A percentile compares a stretch with the other conserved stretches of the same genome.
These are phyloP conservation scores for Columba guinea DNA, from an alignment of 2,797 vertebrate genomes.

Conservation along the genomic window DNA sequence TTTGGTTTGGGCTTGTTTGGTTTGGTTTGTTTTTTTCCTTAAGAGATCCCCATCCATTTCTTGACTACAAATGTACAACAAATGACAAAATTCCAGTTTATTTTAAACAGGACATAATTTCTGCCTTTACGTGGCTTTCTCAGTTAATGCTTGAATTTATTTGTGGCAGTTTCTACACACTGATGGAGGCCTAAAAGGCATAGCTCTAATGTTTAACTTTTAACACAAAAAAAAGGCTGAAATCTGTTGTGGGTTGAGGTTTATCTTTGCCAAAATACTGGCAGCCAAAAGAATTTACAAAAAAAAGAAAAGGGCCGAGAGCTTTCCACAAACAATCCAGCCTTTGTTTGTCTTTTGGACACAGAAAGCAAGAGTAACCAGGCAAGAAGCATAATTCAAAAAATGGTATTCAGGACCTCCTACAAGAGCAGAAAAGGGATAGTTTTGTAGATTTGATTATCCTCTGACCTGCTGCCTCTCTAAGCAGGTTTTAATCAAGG, in stretches of 20 bases:
- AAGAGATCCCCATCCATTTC: neutral
- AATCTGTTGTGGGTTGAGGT: neutral
- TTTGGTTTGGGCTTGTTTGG: too few relatives aligned
- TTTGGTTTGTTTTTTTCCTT: neutral
- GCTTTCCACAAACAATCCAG: neutral
- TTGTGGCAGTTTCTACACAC: neutral
- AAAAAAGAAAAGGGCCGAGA: neutral
- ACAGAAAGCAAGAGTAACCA: neutral
- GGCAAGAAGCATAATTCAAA: neutral
- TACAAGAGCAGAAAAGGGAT: neutral
- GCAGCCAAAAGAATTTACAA: neutral
- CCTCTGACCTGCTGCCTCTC: neutral
- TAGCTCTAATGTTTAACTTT: neutral
- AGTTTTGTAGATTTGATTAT: neutral
- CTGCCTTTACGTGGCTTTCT: neutral
- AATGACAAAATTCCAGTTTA: neutral
- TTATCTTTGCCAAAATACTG: neutral
- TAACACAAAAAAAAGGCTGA: neutral
- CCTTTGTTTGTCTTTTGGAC: neutral
- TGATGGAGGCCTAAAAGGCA: neutral
- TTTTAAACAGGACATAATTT: neutral
- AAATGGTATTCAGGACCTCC: neutral
- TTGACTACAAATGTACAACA: neutral
- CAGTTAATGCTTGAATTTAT: neutral
- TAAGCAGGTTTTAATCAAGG: neutral